These are phyloP conservation scores for Anseranas semipalmata DNA, from an alignment of 2,113 vertebrate species.

Conservation along the genomic window DNA sequence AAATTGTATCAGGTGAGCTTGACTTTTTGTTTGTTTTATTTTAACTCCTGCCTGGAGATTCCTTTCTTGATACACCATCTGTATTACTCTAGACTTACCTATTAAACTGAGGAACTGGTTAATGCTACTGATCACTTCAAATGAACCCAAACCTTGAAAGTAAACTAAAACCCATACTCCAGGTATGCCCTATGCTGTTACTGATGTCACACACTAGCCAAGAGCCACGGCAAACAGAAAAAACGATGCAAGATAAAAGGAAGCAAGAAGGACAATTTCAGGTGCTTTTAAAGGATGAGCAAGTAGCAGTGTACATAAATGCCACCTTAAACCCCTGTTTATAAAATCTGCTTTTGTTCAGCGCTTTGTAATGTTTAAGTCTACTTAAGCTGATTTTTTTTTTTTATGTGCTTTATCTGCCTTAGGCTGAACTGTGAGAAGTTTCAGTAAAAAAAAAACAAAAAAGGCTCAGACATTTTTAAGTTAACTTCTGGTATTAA, in stretches of 20 bases:
- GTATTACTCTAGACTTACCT: neutral
- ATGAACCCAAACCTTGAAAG: neutral
- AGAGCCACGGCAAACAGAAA: neutral
- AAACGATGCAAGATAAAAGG: neutral
- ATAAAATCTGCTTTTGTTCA: neutral
- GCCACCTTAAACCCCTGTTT: neutral
- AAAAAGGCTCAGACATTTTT: neutral
- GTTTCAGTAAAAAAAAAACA: neutral
- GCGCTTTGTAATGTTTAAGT: neutral
- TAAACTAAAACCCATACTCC: neutral
- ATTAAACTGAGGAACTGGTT: neutral
- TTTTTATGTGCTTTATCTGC: neutral
- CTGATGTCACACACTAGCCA: neutral
- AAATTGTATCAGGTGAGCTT: neutral
- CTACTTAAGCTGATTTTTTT: neutral
- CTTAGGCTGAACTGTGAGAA: neutral
- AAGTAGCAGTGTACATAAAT: neutral
- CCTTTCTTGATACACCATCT: neutral
- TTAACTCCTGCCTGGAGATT: neutral
- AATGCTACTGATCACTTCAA: neutral
- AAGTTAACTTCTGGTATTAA: neutral
- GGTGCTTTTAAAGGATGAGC: neutral
- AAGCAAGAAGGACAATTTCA: neutral
- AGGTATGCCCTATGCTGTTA: neutral
- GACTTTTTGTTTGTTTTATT: neutral